Percentiles rank a stretch among this genome's conserved stretches.
These are phyloP conservation scores for Cyphomyrus discorhynchus DNA, from an alignment of 2,113 vertebrate genomes.

Conservation along the genomic window DNA sequence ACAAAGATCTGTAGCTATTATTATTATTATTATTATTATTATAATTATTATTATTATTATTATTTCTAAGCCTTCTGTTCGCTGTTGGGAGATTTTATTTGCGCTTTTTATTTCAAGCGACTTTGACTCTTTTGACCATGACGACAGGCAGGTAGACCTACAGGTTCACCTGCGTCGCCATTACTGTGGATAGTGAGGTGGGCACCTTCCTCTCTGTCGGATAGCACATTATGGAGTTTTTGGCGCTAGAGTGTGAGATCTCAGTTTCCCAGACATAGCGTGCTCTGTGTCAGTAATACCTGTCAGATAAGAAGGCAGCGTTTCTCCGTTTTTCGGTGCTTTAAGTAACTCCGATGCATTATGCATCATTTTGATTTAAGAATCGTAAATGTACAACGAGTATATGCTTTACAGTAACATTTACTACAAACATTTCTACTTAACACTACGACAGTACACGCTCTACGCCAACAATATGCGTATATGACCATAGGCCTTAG, in stretches of 20 bases:
- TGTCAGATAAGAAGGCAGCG: neutral
- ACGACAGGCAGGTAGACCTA: neutral
- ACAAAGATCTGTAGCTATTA: neutral
- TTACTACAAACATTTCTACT: neutral
- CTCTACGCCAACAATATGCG: neutral
- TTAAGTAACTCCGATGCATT: neutral
- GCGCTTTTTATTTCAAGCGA: neutral
- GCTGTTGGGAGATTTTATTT: neutral
- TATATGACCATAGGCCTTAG: neutral
- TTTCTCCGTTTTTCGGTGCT: neutral
- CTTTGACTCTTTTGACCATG: neutral
- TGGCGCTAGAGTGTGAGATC: neutral
- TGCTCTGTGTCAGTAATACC: neutral
- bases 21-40: neutral
- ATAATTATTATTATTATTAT: neutral
- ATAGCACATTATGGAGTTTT: neutral
- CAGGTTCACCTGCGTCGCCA: neutral
- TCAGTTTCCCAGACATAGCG: neutral
- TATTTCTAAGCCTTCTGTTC: neutral
- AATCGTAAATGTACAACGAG: neutral
- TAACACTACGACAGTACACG: neutral
- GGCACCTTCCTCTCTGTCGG: neutral
- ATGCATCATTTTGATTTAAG: neutral
- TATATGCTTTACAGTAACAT: neutral
- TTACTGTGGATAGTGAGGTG: neutral